A percentile compares a stretch with the other conserved stretches of the same genome.
These are phyloP conservation scores for Onychorhynchus coronatus DNA, from an alignment of 2,113 vertebrate genomes.

Conservation along the genomic window DNA sequence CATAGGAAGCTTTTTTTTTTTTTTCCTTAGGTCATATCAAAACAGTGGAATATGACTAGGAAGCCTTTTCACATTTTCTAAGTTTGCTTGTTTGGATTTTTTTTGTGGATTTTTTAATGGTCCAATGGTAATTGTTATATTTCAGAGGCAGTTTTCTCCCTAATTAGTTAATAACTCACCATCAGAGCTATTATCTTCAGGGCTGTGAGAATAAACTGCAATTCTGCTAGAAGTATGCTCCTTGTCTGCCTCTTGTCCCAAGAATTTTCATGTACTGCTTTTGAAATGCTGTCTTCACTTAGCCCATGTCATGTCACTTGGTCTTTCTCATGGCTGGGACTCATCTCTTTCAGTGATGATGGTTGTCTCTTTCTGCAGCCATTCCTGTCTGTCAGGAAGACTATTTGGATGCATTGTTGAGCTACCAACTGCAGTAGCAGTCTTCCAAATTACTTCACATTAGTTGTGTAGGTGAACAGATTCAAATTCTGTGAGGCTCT, in stretches of 20 bases:
- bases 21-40: not conserved
- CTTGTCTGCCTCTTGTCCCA: not conserved
- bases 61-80: not conserved
- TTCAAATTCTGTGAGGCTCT: not conserved
- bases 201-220: not conserved
- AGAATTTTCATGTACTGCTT: not conserved
- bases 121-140: not conserved
- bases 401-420: not conserved
- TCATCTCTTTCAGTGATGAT: not conserved
- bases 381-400: not conserved
- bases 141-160: not conserved
- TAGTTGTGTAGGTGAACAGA: not conserved
- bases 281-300: not conserved
- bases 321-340: not conserved
- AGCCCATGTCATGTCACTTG: not conserved
- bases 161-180: not conserved
- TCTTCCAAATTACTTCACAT: not conserved
- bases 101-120: not conserved
- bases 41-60: not conserved
- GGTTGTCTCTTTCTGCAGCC: not conserved
- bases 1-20: not conserved
- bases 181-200: not conserved
- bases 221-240: not conserved
- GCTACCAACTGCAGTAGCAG: not conserved
- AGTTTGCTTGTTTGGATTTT: not conserved